A percentile compares a stretch with the other conserved stretches of the same genome.
phyloP scores from a whole-genome alignment of 2,797 vertebrate species.

The Thamnophis elegans region DNA sequence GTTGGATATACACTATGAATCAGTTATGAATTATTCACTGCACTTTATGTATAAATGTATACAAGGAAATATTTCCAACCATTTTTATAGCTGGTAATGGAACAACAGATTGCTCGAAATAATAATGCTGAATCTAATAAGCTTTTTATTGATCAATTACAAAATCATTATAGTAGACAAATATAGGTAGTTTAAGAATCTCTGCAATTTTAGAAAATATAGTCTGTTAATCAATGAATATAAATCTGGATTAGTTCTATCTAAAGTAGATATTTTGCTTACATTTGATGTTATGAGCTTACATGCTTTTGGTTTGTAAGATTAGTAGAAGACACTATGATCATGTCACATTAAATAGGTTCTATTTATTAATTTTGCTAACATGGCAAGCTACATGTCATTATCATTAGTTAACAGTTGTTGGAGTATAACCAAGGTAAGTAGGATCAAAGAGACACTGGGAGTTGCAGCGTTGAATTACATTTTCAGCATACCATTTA shows the following conservation, averaged over 20 bases:
- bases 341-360: neutral
- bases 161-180: neutral
- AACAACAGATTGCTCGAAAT: neutral
- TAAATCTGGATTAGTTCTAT: neutral
- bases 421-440: neutral
- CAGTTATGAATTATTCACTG: neutral
- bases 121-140: neutral
- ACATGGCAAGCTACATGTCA: neutral
- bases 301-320: neutral
- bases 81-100: neutral
- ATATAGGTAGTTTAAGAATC: neutral
- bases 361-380: neutral
- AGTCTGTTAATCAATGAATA: neutral
- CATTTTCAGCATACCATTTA: neutral
- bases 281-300: neutral
- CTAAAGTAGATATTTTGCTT: neutral
- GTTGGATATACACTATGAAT: neutral
- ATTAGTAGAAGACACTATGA: neutral
- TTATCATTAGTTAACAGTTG: neutral
- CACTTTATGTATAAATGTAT: neutral
- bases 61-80: neutral
- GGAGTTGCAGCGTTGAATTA: neutral
- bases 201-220: neutral
- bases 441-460: neutral
- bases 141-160: neutral